Evolutionary conservation across 2,888 invertebrate species (phyloP), one percentile per base, ranked within the genome.

Genomic region (Phania funesta): DNA sequence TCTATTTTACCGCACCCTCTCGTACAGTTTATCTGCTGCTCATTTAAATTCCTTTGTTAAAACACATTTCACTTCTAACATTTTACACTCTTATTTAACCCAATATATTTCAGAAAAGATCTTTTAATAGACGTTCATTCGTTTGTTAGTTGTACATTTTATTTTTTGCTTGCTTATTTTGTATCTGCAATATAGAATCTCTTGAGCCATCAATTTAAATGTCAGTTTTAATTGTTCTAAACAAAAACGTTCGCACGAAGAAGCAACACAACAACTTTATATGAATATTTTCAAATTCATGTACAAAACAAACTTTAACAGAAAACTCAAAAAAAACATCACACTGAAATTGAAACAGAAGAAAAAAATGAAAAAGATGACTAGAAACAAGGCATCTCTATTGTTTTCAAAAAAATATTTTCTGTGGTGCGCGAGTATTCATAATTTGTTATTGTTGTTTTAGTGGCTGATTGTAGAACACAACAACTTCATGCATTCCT

Each of bases 131-230:
- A 75, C 60, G 24, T 64, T 56, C 70, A 74, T 77, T 60, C 58
- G 48, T 50, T 73, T 56, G 46, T 29, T 50, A 38, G 29, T 24
- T 46, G 20, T 16, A 5, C 20, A 5, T 20, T 18, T 75, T 16
- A 56, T 70, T 20, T 1, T 56, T 9, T 29, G 64, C 48, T 52
- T 71, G 24, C 52, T 50, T 52, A 35, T 50, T 62, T 68, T 41
- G 38, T 82, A 84, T 81, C 81, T 79, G 67, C 58, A 62, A 71
- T 79, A 81, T 73, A 87, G 89, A 88, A 88, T 88, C 88, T 88
- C 89, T 88, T 87, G 89, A 88, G 89, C 89, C 88, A 88, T 88
- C 88, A 88, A 88, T 88, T 88, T 88, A 88, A 88, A 88, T 88
- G 89, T 88, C 88, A 88, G 88, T 88, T 88, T 88, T 88, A 88